Conservation (phyloP, 2,888 invertebrate species). For the Apoda limacodes region DNA sequence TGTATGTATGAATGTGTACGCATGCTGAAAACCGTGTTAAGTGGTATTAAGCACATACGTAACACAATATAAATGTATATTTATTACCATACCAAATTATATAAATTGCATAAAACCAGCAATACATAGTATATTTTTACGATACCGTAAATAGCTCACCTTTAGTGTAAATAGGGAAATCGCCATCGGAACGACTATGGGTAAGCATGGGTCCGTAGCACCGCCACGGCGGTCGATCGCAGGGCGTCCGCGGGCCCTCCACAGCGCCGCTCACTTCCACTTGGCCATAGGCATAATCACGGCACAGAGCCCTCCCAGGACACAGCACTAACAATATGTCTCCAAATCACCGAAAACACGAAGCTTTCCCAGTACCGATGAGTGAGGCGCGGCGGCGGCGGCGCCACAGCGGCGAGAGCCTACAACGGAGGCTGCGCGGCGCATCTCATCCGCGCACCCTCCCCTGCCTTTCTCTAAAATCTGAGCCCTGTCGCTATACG, state of each 20-base stretch:
- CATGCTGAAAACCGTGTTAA: no score
- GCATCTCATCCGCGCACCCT: conserved; percentile 58
- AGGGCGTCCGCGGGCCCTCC: conserved; percentile 65
- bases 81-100: no score
- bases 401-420: conserved; percentile 45
- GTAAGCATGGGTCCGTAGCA: conserved; percentile 82
- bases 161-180: conserved; percentile 85
- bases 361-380: conserved; percentile 27
- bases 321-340: conserved; percentile 29
- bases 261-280: conserved; percentile 57
- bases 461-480: conserved; percentile 39
- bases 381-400: conserved; percentile 31
- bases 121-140: conserved; percentile 12
- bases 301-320: conserved; percentile 30
- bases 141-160: conserved; percentile 68
- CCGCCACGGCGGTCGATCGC: conserved; percentile 68
- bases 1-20: no score
- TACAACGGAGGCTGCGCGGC: conserved; percentile 58
- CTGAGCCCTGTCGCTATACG: no score
- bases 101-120: conserved; percentile 14
- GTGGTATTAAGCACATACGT: no score
- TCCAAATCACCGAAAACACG: conserved; percentile 37
- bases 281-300: conserved; percentile 48
- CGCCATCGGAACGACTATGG: conserved; percentile 87
- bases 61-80: no score